Percentiles rank a stretch among this genome's conserved stretches.
phyloP scores from a whole-genome alignment of 2,888 invertebrate genomes.

The Latrodectus hesperus region DNA sequence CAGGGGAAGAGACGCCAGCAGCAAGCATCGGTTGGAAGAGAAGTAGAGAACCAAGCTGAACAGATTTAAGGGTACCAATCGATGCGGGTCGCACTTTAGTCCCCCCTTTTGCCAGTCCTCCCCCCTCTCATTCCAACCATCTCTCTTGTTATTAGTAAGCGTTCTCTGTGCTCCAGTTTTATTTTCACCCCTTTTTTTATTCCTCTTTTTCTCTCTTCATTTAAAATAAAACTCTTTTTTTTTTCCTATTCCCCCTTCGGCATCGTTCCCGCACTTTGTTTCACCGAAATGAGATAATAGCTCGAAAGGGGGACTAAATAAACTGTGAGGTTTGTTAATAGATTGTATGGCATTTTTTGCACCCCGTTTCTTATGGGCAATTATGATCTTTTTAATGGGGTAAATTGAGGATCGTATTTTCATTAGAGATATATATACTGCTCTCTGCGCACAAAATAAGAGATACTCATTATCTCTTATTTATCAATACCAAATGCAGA shows the following conservation, averaged over 20 bases:
- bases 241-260: background rate
- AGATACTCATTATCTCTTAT: too few species aligned
- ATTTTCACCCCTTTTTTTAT: constrained; percentile 5
- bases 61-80: constrained; percentile 63
- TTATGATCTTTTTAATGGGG: background rate
- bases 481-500: too few species aligned
- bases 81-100: constrained; percentile 61
- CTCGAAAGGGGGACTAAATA: background rate
- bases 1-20: constrained; percentile 39
- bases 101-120: background rate
- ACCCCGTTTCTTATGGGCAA: background rate
- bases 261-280: constrained; percentile 1
- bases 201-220: background rate
- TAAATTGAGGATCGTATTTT: too few species aligned
- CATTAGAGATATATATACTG: too few species aligned
- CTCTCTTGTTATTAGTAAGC: constrained; percentile 54
- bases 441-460: too few species aligned
- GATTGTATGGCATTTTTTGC: too few species aligned
- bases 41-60: constrained; percentile 52
- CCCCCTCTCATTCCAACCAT: background rate
- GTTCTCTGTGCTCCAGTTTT: constrained; percentile 24
- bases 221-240: background rate
- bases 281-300: background rate
- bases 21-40: constrained; percentile 49
- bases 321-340: background rate